Evolutionary conservation across 2,888 invertebrate genomes (phyloP).

Genomic region (Pammene fasciana): DNA sequence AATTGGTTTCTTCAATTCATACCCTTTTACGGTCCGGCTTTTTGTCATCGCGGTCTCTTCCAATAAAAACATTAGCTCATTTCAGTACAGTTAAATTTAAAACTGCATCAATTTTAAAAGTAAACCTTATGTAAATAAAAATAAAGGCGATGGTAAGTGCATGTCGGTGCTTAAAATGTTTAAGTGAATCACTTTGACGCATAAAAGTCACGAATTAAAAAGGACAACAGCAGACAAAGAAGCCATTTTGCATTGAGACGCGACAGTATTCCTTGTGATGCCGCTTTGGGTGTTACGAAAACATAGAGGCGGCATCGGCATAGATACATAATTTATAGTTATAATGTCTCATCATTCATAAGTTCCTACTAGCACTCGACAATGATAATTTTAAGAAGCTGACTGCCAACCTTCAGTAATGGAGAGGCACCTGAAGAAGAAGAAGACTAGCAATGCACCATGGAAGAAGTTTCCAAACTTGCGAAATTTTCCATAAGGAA

Average conservation of each 20-base stretch:
- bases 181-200: slow-evolving; percentile 79
- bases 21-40: slow-evolving; percentile 57
- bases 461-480: no score
- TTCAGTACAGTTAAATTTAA: slow-evolving; percentile 49
- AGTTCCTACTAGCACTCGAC: no score
- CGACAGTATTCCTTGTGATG: slow-evolving; percentile 77
- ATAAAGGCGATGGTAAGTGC: background rate
- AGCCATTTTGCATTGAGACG: slow-evolving; percentile 80
- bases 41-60: slow-evolving; percentile 57
- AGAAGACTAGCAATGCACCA: no score
- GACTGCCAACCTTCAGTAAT: no score
- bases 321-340: background rate
- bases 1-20: background rate
- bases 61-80: slow-evolving; percentile 58
- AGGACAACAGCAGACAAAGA: slow-evolving; percentile 81
- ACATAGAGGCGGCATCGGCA: slow-evolving; percentile 52
- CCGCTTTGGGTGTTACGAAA: slow-evolving; percentile 62
- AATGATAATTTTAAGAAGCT: no score
- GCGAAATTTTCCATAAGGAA: no score
- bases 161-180: slow-evolving; percentile 55
- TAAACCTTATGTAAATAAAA: background rate
- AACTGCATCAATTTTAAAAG: background rate
- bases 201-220: slow-evolving; percentile 82
- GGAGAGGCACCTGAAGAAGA: no score
- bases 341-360: no score